Conservation (phyloP, 2,888 invertebrate species). For the Drosophila falleni region DNA sequence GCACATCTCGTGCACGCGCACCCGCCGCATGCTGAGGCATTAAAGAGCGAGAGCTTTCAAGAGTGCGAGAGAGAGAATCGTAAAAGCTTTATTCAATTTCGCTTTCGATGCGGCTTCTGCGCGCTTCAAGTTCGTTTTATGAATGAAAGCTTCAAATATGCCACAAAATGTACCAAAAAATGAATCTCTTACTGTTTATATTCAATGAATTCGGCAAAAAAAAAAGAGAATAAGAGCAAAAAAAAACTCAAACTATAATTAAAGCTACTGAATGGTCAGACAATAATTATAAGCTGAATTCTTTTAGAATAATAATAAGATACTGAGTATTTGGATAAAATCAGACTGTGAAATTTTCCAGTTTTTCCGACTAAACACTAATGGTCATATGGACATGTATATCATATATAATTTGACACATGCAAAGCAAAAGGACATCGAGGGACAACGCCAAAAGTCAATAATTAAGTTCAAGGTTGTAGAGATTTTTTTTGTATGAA, state of each 20-base stretch:
- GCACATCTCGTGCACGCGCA: conserved; percentile 46
- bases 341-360: conserved; percentile 6
- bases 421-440: conserved; percentile 23
- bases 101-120: conserved; percentile 50
- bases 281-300: neutral
- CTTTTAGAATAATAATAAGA: neutral
- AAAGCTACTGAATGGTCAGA: neutral
- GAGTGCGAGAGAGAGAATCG: neutral
- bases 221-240: neutral
- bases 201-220: conserved; percentile 31
- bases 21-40: conserved; percentile 17
- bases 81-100: conserved; percentile 33
- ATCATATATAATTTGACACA: conserved; percentile 17
- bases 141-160: conserved; percentile 52
- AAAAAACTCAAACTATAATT: neutral
- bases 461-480: conserved; percentile 53
- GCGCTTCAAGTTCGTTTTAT: conserved; percentile 38
- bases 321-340: neutral
- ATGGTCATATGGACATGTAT: conserved; percentile 1
- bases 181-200: conserved; percentile 18
- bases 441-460: conserved; percentile 22
- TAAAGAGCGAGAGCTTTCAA: conserved; percentile 1
- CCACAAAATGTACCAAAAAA: conserved; percentile 38
- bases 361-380: conserved; percentile 14
- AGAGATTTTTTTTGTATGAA: conserved; percentile 9